Evolutionary conservation across 2,888 invertebrate genomes (phyloP), one percentile per base, ranked within the genome.

Genomic region (Oscheius sp.): DNA sequence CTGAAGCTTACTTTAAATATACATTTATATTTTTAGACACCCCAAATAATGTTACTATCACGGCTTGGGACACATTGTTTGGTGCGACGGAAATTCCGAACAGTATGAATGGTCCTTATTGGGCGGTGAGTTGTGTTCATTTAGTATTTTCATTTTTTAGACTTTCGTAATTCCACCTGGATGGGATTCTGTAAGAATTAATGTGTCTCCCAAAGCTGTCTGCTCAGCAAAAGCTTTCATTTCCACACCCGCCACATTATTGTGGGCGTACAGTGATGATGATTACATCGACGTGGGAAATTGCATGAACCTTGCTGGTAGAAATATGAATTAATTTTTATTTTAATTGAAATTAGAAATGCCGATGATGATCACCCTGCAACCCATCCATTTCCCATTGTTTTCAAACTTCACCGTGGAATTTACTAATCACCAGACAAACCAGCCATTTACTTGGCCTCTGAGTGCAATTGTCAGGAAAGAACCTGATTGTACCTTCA

Each of bases 171-270:
- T 61, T 1, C 61, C 61, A 2, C n/a, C 43, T 43, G 61, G 43
- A n/a, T 61, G 61, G 61, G 16, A n/a, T 1, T 0, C 61, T n/a
- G 61, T 45, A 2, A 18, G 6, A 1, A 1, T 61, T 13, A 21
- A n/a, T 13, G 61, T 58, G 1, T 58, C 61, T n/a, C 52, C 52
- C 1, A 3, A 25, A 18, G 49, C 66, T n/a, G n/a, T 52, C 35
- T 66, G 66, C 52, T 66, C 66, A 1, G 66, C 35, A 2, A 66
- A 66, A 21, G 66, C 52, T 12, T 66, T 66, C 16, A 27, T 66
- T 5, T 27, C 49, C 12, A 25, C 52, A 0, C 46, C 9, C 2
- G 1, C 66, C 1, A 66, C 66, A n/a, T 27, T 66, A 0, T n/a
- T 53, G 0, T 27, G 25, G 52, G 27, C 52, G 5, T 66, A 66